These are phyloP conservation scores for Zenarchopterus dispar DNA, from an alignment of 2,797 vertebrate genomes.

Conservation along the genomic window DNA sequence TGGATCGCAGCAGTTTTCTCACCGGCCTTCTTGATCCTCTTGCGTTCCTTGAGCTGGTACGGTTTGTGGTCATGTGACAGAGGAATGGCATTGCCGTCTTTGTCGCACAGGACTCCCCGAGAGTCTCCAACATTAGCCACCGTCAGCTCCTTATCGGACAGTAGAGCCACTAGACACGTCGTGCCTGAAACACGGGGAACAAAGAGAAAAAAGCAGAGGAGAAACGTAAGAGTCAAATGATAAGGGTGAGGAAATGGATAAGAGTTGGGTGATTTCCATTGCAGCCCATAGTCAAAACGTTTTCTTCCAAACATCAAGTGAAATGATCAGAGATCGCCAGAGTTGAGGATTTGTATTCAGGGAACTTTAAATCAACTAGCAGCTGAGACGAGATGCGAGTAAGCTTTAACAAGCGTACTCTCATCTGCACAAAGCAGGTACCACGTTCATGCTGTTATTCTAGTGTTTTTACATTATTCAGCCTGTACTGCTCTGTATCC, in stretches of 20 bases:
- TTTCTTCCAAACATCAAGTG: constrained; percentile 2
- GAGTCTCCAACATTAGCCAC: constrained; percentile 99
- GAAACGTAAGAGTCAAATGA: no score
- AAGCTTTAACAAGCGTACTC: no score
- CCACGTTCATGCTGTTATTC: no score
- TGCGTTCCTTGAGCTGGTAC: constrained; percentile 98
- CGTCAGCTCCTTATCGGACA: constrained; percentile 94
- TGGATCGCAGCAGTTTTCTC: constrained; percentile 60
- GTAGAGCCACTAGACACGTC: constrained; percentile 93
- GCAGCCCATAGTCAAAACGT: not conserved
- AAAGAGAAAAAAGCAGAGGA: not conserved
- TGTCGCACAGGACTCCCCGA: constrained; percentile 95
- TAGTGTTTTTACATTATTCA: no score
- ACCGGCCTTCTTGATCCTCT: constrained; percentile 99
- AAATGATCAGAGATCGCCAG: constrained; percentile 4
- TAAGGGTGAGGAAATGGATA: not conserved
- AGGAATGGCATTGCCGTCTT: constrained; percentile 96
- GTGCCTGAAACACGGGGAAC: constrained; percentile 60
- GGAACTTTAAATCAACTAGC: constrained; percentile 6
- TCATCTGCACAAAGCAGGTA: no score
- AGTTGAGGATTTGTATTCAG: not conserved
- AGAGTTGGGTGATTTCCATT: constrained; percentile 1
- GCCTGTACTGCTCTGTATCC: no score
- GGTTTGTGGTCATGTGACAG: constrained; percentile 99
- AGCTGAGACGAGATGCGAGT: no score